Evolutionary conservation across 2,797 vertebrate genomes (phyloP).

Genomic region (Sebastes alutus): DNA sequence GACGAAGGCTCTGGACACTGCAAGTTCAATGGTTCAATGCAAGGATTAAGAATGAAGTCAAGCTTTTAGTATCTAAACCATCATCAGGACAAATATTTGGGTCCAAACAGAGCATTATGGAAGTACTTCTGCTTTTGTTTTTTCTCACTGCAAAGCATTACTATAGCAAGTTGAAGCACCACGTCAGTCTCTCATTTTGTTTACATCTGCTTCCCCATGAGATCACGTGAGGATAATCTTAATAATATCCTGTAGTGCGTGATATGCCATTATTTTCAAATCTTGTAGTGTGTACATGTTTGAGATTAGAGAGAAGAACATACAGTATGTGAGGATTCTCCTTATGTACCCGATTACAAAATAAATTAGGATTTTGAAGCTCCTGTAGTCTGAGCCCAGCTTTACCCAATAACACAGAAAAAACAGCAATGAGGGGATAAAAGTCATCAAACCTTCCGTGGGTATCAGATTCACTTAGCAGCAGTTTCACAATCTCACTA

Average conservation of each 20-base stretch:
- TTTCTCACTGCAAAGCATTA: too few species aligned
- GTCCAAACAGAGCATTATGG: not conserved
- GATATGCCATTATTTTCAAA: too few species aligned
- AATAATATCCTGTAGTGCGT: too few species aligned
- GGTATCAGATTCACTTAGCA: not conserved
- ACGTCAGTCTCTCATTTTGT: rapidly evolving
- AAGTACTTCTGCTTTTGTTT: not conserved
- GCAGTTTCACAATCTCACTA: slow-evolving; percentile 12
- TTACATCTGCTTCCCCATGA: too few species aligned
- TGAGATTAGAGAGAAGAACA: too few species aligned
- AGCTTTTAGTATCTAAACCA: not conserved
- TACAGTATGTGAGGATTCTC: too few species aligned
- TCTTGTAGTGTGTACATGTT: too few species aligned
- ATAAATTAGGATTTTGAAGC: not conserved
- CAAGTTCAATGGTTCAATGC: not conserved
- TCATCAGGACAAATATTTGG: not conserved
- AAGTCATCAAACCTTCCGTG: not conserved
- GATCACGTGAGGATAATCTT: too few species aligned
- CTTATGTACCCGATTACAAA: too few species aligned
- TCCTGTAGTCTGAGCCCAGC: too few species aligned
- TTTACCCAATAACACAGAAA: not conserved
- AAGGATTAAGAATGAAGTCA: not conserved
- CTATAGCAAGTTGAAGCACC: rapidly evolving
- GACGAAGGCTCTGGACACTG: not conserved
- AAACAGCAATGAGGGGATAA: not conserved